Base-by-base conservation (phyloP, 1,140 invertebrate species). In the Zaprionus lachaisei region DNA sequence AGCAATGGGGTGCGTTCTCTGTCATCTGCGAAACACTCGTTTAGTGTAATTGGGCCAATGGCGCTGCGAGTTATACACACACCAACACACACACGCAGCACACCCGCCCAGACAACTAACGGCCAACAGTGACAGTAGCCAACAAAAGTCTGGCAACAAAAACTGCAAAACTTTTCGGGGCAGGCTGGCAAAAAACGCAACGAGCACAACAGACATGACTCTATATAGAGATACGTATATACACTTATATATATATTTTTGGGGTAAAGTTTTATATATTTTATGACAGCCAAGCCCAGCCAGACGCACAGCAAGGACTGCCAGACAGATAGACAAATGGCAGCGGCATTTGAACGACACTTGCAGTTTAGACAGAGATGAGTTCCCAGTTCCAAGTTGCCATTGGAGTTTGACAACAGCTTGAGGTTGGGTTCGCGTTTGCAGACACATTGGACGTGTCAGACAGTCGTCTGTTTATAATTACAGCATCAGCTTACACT, bases 11-110 rank as follows among this genome's bases (percentile, higher is more conserved):
- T 20, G 61, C 20, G 34, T 26, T 63, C 17, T 11, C 20, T 77
- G 69, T 60, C 71, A 74, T 74, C 85, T 84, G 84, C 81, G 81
- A 89, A 90, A 89, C 84, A 89, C 79, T 89, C 84, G 84, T 90
- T 89, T 84, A 90, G 85, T 89, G 85, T 89, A 89, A 89, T 89
- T 89, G 84, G 84, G 84, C 84, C 84, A 89, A 89, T 89, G 84
- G 84, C 84, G 79, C 81, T 87, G 66, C 78, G 55, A 79, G 79
- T 81, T 77, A 81, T 75, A 81, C 78, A 78, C 81, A 81, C 78
- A 47, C n/a, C n/a, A n/a, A 47, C 6, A 9, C 41, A 17, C 7
- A 17, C 15, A 44, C n/a, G 12, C 14, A 15, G 37, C 78, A 81
- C 78, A 78, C 85, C 79, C 78, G 80, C 78, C 80, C 80, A 78